phyloP scores from a whole-genome alignment of 2,797 vertebrate species.

The Silurus aristotelis region DNA sequence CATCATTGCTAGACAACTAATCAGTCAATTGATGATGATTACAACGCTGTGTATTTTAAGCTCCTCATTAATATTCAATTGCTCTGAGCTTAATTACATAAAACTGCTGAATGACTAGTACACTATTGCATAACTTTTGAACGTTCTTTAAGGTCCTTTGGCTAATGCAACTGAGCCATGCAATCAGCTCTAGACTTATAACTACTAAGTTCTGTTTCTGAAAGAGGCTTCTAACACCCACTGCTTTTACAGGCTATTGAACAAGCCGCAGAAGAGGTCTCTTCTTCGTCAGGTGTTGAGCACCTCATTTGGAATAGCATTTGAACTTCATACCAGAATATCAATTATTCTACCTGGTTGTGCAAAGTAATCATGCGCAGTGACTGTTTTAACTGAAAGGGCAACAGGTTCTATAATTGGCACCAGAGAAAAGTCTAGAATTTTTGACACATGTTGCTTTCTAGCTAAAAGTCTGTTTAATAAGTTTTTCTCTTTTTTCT shows the following conservation, averaged over 20 bases:
- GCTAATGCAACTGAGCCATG: background rate
- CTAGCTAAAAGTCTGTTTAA: slow-evolving; percentile 4
- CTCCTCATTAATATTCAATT: background rate
- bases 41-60: background rate
- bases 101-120: background rate
- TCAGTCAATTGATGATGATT: background rate
- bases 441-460: background rate
- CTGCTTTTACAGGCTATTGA: background rate
- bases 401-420: slow-evolving; percentile 2
- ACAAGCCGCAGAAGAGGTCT: background rate
- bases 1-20: background rate
- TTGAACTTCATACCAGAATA: background rate
- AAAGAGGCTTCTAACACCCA: background rate
- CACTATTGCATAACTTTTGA: background rate
- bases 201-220: background rate
- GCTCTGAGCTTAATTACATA: background rate
- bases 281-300: background rate
- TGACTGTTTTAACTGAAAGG: background rate
- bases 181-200: background rate
- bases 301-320: slow-evolving; percentile 1
- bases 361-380: background rate
- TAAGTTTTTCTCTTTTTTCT: background rate
- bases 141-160: background rate
- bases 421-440: background rate
- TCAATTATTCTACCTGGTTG: background rate